Percentiles rank a stretch among this genome's conserved stretches.
These are phyloP conservation scores for cat (Felis catus) DNA, from an alignment of 2,113 vertebrate species.

Conservation along the genomic window F.catus_Fca126_mat1.0 CM031423.1:2929501-2930000, in stretches of 20 bases:
- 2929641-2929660: neutral
- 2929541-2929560: neutral
- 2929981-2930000: neutral
- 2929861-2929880: accelerated
- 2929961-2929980: neutral
- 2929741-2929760: accelerated
- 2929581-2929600: accelerated
- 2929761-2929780: neutral
- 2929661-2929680: neutral
- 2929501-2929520: neutral
- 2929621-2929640: neutral
- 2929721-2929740: accelerated
- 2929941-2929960: neutral
- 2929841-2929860: accelerated
- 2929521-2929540: neutral
- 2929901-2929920: no score
- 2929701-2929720: neutral
- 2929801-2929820: neutral
- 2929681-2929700: no score
- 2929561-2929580: neutral
- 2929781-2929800: neutral
- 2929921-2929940: neutral
- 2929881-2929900: neutral
- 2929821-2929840: accelerated
- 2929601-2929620: neutral